Evolutionary conservation across 2,888 invertebrate genomes (phyloP).

Genomic region (Holacanthella duospinosa): DNA sequence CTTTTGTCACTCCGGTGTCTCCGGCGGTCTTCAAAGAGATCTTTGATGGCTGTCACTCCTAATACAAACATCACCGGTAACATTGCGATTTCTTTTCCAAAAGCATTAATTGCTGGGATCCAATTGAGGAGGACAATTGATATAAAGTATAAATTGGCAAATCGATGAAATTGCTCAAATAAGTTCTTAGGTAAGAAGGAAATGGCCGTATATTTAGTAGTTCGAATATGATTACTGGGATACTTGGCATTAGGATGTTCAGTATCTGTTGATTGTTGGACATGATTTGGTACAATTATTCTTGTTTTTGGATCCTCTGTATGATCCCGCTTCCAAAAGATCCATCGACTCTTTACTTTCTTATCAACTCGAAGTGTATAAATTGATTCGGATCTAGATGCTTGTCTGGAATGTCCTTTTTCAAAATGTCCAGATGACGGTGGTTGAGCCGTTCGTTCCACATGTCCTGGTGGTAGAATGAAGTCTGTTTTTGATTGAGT

Average conservation of each 20-base stretch:
- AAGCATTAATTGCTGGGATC: slow-evolving; percentile 87
- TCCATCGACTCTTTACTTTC: slow-evolving; percentile 36
- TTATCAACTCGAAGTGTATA: slow-evolving; percentile 66
- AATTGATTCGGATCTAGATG: slow-evolving; percentile 77
- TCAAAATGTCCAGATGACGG: slow-evolving; percentile 40
- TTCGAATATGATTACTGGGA: slow-evolving; percentile 73
- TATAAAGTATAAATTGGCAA: slow-evolving; percentile 95
- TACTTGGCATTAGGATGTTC: slow-evolving; percentile 74
- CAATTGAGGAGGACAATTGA: slow-evolving; percentile 92
- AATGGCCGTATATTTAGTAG: slow-evolving; percentile 86
- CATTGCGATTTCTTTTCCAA: slow-evolving; percentile 92
- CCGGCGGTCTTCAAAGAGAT: slow-evolving; percentile 85
- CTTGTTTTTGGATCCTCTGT: slow-evolving; percentile 50
- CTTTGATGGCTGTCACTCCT: slow-evolving; percentile 86
- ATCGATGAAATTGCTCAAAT: slow-evolving; percentile 92
- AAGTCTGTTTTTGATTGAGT: slow-evolving; percentile 80
- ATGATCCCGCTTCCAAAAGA: slow-evolving; percentile 39
- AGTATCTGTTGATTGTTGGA: slow-evolving; percentile 64
- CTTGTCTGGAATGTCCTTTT: slow-evolving; percentile 71
- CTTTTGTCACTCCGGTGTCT: slow-evolving; percentile 81
- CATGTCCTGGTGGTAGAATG: slow-evolving; percentile 74
- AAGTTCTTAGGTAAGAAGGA: slow-evolving; percentile 93
- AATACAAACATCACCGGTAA: slow-evolving; percentile 88
- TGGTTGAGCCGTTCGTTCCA: slow-evolving; percentile 48
- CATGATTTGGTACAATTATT: slow-evolving; percentile 70